Base-by-base conservation (phyloP, 2,113 vertebrate genomes). In the Cynopterus brachyotis region DNA sequence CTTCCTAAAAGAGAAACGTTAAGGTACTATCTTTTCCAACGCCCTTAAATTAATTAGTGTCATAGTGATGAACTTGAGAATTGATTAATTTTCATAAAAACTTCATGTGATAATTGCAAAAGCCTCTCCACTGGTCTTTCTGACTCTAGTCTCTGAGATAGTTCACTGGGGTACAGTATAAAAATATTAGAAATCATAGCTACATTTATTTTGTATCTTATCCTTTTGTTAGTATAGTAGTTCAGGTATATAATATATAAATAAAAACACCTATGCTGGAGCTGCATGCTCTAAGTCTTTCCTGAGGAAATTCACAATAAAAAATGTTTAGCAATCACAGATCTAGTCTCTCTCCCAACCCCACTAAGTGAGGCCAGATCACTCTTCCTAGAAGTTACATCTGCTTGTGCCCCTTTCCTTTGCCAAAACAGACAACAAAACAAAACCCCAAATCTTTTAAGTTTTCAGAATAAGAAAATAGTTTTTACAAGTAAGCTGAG, bases 21-120 rank as follows among this genome's bases (percentile, higher is more conserved):
- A 55, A 9, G 35, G 19, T n/a, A 6, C 17, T 28, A 16, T 80
- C 66, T 96, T 81, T 55, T 82, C 50, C 24, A 83, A 70, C 13
- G 42, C 17, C 16, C 35, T 55, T 73, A 66, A 66, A 66, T 50
- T 79, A 85, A 24, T 89, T 10, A 50, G 57, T 90, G 10, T 90
- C 50, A 59, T 94, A 72, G 78, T 55, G 17, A 80, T 37, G 16
- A 83, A 26, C 42, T 32, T 93, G 19, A 50, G 24, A 86, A 42
- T 30, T 80, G 66, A 93, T 8, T 55, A 81, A 9, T 89, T 85
- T 94, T 82, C 78, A 89, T 84, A 62, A 84, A 93, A 83, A 55
- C 20, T 9, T 73, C 69, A 40, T 6, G n/a, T n/a, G 60, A 78
- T 67, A 73, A 75, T 75, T 40, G 9, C 50, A 94, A 88, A 88